Percentiles rank a stretch among this genome's conserved stretches.
phyloP scores from a whole-genome alignment of 30 jellyfish, hydroid and myxozoan genomes.

The Hydractinia symbiolongicarpus region DNA sequence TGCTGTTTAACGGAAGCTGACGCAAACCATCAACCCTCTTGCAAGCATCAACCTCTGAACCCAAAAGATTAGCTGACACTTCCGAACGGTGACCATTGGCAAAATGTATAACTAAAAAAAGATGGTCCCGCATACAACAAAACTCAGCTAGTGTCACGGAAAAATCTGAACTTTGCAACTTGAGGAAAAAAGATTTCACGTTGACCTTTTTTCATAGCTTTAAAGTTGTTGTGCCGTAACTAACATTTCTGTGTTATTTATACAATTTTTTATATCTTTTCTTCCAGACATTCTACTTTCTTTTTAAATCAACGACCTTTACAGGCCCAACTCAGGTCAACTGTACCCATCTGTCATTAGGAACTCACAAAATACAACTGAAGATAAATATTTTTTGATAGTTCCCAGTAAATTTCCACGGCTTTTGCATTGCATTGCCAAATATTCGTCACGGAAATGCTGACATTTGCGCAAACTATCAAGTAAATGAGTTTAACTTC shows the following conservation, averaged over 20 bases:
- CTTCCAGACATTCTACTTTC: neutral
- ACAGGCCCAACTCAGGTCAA: neutral
- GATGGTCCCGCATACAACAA: neutral
- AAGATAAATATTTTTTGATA: neutral
- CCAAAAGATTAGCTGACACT: slow-evolving; percentile 4
- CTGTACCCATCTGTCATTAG: neutral
- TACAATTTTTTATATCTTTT: neutral
- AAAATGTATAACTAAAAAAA: neutral
- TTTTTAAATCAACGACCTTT: neutral
- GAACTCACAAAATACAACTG: neutral
- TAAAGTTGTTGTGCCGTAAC: neutral
- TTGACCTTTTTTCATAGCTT: neutral
- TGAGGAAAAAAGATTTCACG: neutral
- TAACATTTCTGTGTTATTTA: neutral
- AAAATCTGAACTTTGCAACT: neutral
- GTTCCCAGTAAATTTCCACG: neutral
- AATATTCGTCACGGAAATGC: neutral
- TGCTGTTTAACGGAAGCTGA: neutral
- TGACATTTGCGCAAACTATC: neutral
- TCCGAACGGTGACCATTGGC: neutral
- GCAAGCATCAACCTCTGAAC: neutral
- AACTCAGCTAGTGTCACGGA: neutral
- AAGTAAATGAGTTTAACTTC: neutral
- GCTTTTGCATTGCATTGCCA: neutral
- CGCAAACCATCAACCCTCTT: neutral